Percentiles rank a stretch among this genome's conserved stretches.
These are phyloP conservation scores for Lamellibrachia luymesi DNA, from an alignment of 1,140 invertebrate species.

Conservation along the genomic window DNA sequence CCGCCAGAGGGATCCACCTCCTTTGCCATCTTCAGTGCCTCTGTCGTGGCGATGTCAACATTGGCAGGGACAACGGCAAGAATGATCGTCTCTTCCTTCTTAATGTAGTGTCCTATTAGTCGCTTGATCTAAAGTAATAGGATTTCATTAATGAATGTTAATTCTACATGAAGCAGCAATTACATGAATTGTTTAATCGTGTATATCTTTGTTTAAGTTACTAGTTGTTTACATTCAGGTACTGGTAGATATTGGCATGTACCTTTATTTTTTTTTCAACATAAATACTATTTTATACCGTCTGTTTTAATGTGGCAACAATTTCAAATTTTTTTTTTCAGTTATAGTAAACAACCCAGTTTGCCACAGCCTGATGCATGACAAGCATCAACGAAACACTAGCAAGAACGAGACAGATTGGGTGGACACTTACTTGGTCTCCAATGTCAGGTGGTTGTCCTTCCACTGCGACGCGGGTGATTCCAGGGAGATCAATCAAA, in stretches of 20 bases:
- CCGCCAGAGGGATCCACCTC: conserved; percentile 62
- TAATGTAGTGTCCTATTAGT: conserved; percentile 59
- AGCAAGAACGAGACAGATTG: too few species aligned
- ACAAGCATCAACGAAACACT: too few species aligned
- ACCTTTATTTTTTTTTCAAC: too few species aligned
- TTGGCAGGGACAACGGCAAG: conserved; percentile 63
- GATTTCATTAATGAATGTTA: conserved; percentile 47
- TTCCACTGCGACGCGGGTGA: conserved; percentile 58
- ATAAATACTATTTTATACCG: too few species aligned
- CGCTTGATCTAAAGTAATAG: conserved; percentile 41
- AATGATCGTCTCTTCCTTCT: conserved; percentile 60
- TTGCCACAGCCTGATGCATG: too few species aligned
- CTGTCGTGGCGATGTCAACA: conserved; percentile 62
- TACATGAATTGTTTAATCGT: too few species aligned
- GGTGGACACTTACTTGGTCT: conserved; percentile 33
- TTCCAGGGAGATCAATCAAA: conserved; percentile 57
- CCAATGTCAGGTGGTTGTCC: conserved; percentile 58
- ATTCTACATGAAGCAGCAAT: conserved; percentile 17
- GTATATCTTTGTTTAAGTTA: too few species aligned
- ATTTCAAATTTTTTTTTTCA: too few species aligned
- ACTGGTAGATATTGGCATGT: too few species aligned
- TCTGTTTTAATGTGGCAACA: too few species aligned
- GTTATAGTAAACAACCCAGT: too few species aligned
- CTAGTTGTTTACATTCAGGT: too few species aligned
- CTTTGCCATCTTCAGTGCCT: conserved; percentile 62